Evolutionary conservation across 2,888 invertebrate species (phyloP), one percentile per base, ranked within the genome.

Genomic region (Argynnis bischoffii): DNA sequence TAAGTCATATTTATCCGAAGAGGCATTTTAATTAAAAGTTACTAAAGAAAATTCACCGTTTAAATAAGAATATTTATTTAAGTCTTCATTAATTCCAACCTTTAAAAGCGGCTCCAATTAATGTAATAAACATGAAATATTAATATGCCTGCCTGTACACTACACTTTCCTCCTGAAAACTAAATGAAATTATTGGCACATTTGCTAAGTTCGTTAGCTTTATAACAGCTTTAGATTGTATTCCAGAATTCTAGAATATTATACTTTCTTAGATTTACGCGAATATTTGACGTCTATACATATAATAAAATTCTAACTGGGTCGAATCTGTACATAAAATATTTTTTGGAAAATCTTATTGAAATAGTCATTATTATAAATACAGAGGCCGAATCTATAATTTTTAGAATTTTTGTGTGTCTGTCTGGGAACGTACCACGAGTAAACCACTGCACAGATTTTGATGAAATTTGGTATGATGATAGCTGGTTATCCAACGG

Each of bases 111-210:
- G n/a, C 48, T 53, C 35, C 18, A 53, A 53, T 53, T 61, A 18
- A 41, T 53, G 53, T 51, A 53, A 61, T 61, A 53, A 61, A 51
- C 16, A 61, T 41, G 35, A 18, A 35, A 61, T 53, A 51, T 60
- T 41, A 53, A 61, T 53, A 61, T 8, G 51, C 51, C 61, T 51
- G 35, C 53, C 3, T 61, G 41, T 53, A 41, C 41, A 35, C 51
- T 47, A 50, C 41, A 35, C 51, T 47, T 26, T n/a, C 26, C 60
- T 18, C 53, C 5, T 61, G 61, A 66, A 60, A 61, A 50, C 59
- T 53, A 13, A 61, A 66, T 50, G 59, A 66, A 59, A 51, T 66
- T 66, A 61, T 66, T 66, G 66, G 48, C 55, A 55, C 48, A 66
- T 60, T 50, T 35, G 50, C 55, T 54, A 54, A 47, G 41, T 54